Base-by-base conservation (phyloP, 2,797 vertebrate species). In the Pygocentrus nattereri region DNA sequence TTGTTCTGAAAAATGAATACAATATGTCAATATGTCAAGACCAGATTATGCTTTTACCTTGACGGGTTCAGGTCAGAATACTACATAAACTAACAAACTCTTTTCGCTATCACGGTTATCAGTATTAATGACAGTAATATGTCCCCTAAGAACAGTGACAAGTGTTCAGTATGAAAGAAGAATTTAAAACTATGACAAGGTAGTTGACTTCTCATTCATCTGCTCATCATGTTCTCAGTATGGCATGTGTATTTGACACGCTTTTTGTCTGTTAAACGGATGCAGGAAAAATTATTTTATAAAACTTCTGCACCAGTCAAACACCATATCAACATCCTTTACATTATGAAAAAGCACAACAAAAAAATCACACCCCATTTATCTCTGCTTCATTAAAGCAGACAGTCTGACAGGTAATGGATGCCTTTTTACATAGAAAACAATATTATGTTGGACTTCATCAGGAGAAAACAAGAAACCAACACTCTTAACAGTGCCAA, bases 1-100 rank as follows among this genome's bases (percentile, higher is more conserved):
- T 69, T 69, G 21, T 41, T 49, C 54, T 13, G 12, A 38, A 49
- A 58, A 76, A 72, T 62, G 76, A 77, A 74, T 49, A 68, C 31
- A 69, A 83, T 52, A n/a, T 83, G 81, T 83, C 81, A 34, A 23
- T 69, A 49, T 69, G 67, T 49, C 67, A 49, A 56, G 34, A 82
- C 31, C 31, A 41, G 71, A 82, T 76, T 25, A 13, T 27, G 13
- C 67, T 69, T 69, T 69, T 69, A 18, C 23, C 18, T 18, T 69
- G 67, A 69, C 13, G 15, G 23, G 67, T 69, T 69, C 67, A 49
- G 67, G 67, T 47, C 67, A 49, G 27, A 69, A 27, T 27, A 27
- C 67, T 49, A 27, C 21, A 67, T 67, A 67, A 67, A 67, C 34
- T 47, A 47, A 69, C 18, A 61, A 69, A 34, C 64, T 75, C 68